phyloP scores from a whole-genome alignment of 2,113 vertebrate species.

The Meles meles region DNA sequence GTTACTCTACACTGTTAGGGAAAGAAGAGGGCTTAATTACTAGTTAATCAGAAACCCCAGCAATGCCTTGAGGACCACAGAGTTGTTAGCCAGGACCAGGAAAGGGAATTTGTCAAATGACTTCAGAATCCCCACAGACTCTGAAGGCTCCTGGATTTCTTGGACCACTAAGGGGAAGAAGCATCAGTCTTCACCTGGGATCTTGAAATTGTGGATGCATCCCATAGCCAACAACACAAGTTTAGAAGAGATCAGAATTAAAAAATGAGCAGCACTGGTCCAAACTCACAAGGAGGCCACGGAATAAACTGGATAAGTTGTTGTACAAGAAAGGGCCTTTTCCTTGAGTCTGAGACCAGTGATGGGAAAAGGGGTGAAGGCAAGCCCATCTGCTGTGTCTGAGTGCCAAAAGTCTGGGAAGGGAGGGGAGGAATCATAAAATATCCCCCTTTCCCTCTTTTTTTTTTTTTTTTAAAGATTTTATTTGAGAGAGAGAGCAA shows the following conservation, averaged over 20 bases:
- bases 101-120: neutral
- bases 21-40: neutral
- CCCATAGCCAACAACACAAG: too few relatives aligned
- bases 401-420: neutral
- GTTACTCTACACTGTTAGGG: neutral
- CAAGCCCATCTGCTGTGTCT: too few relatives aligned
- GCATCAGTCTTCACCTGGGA: too few relatives aligned
- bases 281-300: neutral
- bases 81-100: too few relatives aligned
- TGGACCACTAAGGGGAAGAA: neutral
- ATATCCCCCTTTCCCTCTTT: neutral
- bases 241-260: neutral
- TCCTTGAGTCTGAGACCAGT: neutral
- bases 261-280: neutral
- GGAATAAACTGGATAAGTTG: neutral
- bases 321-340: neutral
- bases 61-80: neutral
- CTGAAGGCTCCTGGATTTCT: neutral
- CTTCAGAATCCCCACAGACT: neutral
- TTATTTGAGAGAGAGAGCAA: too few relatives aligned
- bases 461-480: too few relatives aligned
- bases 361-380: neutral
- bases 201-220: neutral
- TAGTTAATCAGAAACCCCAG: neutral
- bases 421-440: neutral